Base-by-base conservation (phyloP, 2,113 vertebrate species). In the Gavia stellata region DNA sequence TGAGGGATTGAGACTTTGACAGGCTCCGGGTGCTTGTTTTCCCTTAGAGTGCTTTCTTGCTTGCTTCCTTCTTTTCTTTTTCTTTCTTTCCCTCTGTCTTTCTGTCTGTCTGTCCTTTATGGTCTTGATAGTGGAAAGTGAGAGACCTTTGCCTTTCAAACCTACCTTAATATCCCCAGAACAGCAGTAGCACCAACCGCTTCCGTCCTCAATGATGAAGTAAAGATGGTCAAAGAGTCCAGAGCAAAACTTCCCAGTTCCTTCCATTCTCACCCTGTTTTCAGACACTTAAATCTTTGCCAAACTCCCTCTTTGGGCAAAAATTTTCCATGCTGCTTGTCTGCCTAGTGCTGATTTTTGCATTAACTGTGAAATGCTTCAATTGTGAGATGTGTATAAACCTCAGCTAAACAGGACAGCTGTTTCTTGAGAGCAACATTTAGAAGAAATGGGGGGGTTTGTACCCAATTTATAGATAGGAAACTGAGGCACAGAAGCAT, bases 401-500 rank as follows among this genome's bases (percentile, higher is more conserved):
- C 24, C 40, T 63, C 31, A 17, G 6, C 65, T 65, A 36, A 88
- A 67, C 52, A 71, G 65, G 17, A 62, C 59, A 70, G 44, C 55
- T 84, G 29, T 38, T 86, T 61, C 49, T 36, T 34, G 28, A 70
- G 55, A 72, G 66, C 56, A 75, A 72, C 26, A 10, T 50, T 85
- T 58, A 55, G 71, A 70, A 77, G 59, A 62, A 81, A 40, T 13
- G 10, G 10, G 34, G 11, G 0, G 0, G 1, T 19, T 79, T 88
- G 26, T 44, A 34, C 25, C 53, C 19, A 16, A 31, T 92, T 77
- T 26, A 11, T 44, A 36, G 58, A 7, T 52, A 31, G 91, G 88
- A 94, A 94, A 92, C 91, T 86, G 91, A 96, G 86, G 75, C 92
- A 84, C 67, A 20, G 59, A 65, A 86, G 42, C 29, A 18, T 7